Conservation (phyloP, 1,140 invertebrate species). For the Olivierus martensii region DNA sequence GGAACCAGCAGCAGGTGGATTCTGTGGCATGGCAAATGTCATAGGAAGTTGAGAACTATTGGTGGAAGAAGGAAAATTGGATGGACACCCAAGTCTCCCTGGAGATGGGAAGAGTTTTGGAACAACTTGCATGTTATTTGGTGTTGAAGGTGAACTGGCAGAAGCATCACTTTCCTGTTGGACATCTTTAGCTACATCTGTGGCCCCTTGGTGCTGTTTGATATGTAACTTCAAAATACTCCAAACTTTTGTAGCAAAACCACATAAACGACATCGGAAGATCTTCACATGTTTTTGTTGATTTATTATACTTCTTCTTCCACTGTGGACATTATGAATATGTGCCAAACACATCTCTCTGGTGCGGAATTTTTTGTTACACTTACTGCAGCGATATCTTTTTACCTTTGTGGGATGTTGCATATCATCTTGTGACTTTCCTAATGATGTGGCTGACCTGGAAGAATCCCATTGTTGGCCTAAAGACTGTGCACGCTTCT, state of each 20-base stretch:
- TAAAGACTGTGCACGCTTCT: background rate
- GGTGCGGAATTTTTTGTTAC: slow-evolving; percentile 31
- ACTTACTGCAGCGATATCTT: slow-evolving; percentile 35
- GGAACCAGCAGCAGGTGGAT: slow-evolving; percentile 23
- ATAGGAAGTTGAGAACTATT: slow-evolving; percentile 21
- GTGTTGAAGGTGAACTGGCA: background rate
- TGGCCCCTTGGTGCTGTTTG: slow-evolving; percentile 24
- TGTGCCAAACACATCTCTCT: slow-evolving; percentile 30
- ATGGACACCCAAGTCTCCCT: background rate
- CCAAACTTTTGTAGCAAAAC: slow-evolving; percentile 44
- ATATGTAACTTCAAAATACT: slow-evolving; percentile 49
- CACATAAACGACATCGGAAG: slow-evolving; percentile 49
- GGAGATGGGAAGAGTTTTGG: background rate
- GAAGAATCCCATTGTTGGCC: background rate
- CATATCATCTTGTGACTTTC: too few species aligned
- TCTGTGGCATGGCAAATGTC: slow-evolving; percentile 28
- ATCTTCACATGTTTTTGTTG: slow-evolving; percentile 16
- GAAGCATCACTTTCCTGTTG: background rate
- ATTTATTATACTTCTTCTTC: slow-evolving; percentile 1
- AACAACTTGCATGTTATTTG: background rate
- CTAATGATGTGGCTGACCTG: too few species aligned
- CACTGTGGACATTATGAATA: slow-evolving; percentile 29
- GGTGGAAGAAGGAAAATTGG: slow-evolving; percentile 7
- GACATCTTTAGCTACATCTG: background rate
- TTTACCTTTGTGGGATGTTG: slow-evolving; percentile 15